Evolutionary conservation across 2,888 invertebrate genomes (phyloP), one percentile per base, ranked within the genome.

Genomic region (Drymonia ruficornis): DNA sequence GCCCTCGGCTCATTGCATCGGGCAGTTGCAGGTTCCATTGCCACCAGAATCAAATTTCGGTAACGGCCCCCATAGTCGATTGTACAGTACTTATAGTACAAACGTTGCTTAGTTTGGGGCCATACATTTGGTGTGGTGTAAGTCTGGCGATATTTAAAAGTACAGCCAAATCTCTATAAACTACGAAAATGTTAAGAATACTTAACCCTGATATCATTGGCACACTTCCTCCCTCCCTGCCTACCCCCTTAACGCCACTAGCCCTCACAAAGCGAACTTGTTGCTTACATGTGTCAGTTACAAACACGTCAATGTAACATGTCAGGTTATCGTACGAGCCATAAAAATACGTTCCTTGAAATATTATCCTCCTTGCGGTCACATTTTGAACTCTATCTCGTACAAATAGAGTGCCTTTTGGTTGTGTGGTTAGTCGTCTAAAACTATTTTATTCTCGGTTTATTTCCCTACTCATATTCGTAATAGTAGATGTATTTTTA

Each of bases 401-500:
- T 7, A 2, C 7, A 0, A 0, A 23, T 62, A 71, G 38, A 55
- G 59, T 59, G 9, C n/a, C 11, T 58, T 63, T 70, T 66, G 2
- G 36, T 36, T 36, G 5, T 36, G 40, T 34, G 16, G 1, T 5
- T 9, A 1, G 36, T 15, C 29, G 36, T 28, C 44, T 51, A 64
- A 58, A 69, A 71, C 69, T 69, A 69, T 63, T 67, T 65, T 77
- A 72, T 76, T 72, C 61, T 61, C 64, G 61, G 58, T 61, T 66
- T 76, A 78, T 78, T 76, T 78, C 74, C 67, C 63, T 65, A 75
- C 72, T 74, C 68, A 65, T 72, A 57, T 63, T 65, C 52, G 73
- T 74, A 70, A 74, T 71, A 73, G 72, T 49, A 40, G 16, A 59
- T 61, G 55, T 67, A 65, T 66, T 55, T 65, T 44, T 48, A 19